A percentile compares a stretch with the other conserved stretches of the same genome.
Conservation (phyloP, 2,888 invertebrate species). For the Drosophila nr. perissopoda region DNA sequence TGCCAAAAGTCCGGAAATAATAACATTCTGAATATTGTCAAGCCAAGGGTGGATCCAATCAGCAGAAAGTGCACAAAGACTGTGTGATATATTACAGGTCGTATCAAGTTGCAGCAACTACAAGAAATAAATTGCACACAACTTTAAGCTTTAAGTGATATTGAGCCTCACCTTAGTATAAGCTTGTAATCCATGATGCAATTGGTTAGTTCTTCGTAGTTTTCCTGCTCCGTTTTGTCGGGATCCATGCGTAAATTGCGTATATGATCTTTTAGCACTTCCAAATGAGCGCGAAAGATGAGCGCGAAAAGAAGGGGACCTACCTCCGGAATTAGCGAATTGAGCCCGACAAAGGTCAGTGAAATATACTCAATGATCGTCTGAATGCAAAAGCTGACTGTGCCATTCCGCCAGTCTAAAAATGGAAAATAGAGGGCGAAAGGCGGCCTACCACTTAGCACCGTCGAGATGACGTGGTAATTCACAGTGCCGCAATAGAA, state of each 20-base stretch:
- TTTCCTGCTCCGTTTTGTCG: slow-evolving; percentile 39
- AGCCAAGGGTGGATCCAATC: slow-evolving; percentile 56
- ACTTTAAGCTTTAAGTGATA: rapidly evolving
- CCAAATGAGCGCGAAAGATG: slow-evolving; percentile 57
- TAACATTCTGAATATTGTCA: slow-evolving; percentile 62
- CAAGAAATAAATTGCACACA: rapidly evolving
- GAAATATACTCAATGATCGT: slow-evolving; percentile 48
- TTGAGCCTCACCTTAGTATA: slow-evolving; percentile 44
- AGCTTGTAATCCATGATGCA: slow-evolving; percentile 57
- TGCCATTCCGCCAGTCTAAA: slow-evolving; percentile 49
- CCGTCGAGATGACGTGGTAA: slow-evolving; percentile 39
- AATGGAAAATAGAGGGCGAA: slow-evolving; percentile 65
- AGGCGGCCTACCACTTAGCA: slow-evolving; percentile 47
- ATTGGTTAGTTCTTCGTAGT: slow-evolving; percentile 54
- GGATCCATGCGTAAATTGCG: slow-evolving; percentile 52
- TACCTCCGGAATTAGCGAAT: slow-evolving; percentile 52
- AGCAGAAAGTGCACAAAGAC: slow-evolving; percentile 65
- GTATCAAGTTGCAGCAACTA: slow-evolving; percentile 59
- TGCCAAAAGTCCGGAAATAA: slow-evolving; percentile 62
- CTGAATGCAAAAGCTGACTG: slow-evolving; percentile 48
- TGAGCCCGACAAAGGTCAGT: slow-evolving; percentile 47
- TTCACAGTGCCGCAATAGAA: slow-evolving; percentile 37
- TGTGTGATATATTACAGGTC: slow-evolving; percentile 57
- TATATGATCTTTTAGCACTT: slow-evolving; percentile 57
- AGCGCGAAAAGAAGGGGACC: slow-evolving; percentile 52